Percentiles rank a stretch among this genome's conserved stretches.
phyloP scores from a whole-genome alignment of 2,113 vertebrate genomes.

The Platichthys stellatus region DNA sequence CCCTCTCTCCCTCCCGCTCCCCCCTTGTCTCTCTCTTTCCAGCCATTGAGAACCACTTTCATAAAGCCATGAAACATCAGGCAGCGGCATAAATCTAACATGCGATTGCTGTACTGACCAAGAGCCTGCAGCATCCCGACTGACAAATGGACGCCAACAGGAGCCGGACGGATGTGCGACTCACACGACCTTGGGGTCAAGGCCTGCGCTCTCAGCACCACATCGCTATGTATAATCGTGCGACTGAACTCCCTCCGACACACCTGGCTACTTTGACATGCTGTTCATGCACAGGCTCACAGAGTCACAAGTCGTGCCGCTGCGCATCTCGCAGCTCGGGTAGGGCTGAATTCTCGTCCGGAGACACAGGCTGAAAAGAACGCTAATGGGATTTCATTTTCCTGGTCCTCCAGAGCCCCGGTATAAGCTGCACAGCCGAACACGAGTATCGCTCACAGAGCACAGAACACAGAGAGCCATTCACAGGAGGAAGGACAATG shows the following conservation, averaged over 20 bases:
- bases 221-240: neutral
- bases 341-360: conserved; percentile 42
- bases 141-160: conserved; percentile 30
- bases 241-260: conserved; percentile 4
- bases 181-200: neutral
- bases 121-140: no score
- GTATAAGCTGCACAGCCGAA: conserved; percentile 44
- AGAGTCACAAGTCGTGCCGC: neutral
- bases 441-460: conserved; percentile 43
- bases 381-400: conserved; percentile 70
- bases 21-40: conserved; percentile 2
- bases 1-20: neutral
- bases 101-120: no score
- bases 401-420: conserved; percentile 54
- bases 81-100: conserved; percentile 63
- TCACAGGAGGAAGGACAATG: conserved; percentile 55
- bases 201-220: no score
- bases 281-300: conserved; percentile 18
- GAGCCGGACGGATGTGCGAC: neutral
- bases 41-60: conserved; percentile 63
- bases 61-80: conserved; percentile 74
- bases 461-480: conserved; percentile 43
- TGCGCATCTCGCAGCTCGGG: conserved; percentile 41
- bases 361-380: conserved; percentile 52
- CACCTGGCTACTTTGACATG: conserved; percentile 43